Percentiles rank a stretch among this genome's conserved stretches.
Evolutionary conservation across 1,140 invertebrate species (phyloP).

Genomic region (Cylas formicarius): DNA sequence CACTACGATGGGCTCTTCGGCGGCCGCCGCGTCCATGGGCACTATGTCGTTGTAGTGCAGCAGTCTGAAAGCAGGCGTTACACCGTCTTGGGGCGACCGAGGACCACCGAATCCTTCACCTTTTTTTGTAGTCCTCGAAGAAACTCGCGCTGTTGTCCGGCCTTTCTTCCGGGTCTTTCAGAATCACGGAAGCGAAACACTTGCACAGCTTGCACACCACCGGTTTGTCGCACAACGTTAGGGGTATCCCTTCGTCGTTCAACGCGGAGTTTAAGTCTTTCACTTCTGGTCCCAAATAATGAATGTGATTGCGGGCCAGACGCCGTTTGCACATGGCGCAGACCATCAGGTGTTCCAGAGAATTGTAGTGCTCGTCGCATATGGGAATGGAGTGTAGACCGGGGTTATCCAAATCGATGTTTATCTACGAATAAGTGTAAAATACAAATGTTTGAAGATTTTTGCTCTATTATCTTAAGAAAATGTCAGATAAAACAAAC

Average conservation of each 20-base stretch:
- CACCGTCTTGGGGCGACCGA: background rate
- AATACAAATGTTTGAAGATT: too few relatives aligned
- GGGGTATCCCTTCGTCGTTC: conserved; percentile 55
- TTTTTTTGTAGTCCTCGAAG: conserved; percentile 57
- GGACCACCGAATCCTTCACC: too few relatives aligned
- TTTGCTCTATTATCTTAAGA: too few relatives aligned
- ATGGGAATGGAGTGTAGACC: conserved; percentile 55
- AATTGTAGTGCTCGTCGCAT: conserved; percentile 54
- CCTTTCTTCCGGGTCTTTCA: conserved; percentile 50
- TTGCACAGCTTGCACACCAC: conserved; percentile 74
- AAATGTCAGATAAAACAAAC: too few relatives aligned
- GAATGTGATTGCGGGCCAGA: conserved; percentile 63
- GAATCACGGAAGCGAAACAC: conserved; percentile 62
- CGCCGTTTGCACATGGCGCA: conserved; percentile 68
- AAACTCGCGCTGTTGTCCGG: conserved; percentile 54
- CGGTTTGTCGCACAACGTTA: conserved; percentile 50
- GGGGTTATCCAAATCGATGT: conserved; percentile 50
- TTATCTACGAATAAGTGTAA: conserved; percentile 46
- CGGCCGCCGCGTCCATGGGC: conserved; percentile 54
- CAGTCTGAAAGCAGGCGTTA: conserved; percentile 46
- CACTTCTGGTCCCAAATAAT: conserved; percentile 53
- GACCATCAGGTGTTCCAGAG: conserved; percentile 61
- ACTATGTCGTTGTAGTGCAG: conserved; percentile 63
- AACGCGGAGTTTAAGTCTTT: conserved; percentile 60
- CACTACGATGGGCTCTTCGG: conserved; percentile 42